Evolutionary conservation across 2,888 invertebrate species (phyloP).

Genomic region (Zootermopsis nevadensis): DNA sequence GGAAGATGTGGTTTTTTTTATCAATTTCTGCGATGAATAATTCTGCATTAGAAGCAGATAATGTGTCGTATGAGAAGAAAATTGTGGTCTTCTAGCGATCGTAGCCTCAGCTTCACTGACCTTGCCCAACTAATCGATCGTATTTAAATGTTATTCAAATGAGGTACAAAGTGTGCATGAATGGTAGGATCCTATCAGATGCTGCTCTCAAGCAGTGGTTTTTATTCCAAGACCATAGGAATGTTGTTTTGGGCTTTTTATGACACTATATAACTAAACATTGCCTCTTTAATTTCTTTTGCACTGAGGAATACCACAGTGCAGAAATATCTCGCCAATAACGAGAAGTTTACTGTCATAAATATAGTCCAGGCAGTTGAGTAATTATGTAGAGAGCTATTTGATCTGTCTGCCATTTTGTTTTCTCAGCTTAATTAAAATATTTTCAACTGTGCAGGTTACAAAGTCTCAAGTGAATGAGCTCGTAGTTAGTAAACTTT

Average conservation of each 20-base stretch:
- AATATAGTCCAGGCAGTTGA: too few relatives aligned
- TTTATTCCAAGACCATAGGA: conserved; percentile 22
- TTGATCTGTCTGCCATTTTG: too few relatives aligned
- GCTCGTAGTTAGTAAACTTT: too few relatives aligned
- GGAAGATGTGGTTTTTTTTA: not conserved
- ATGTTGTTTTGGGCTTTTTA: conserved; percentile 30
- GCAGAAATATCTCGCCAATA: not conserved
- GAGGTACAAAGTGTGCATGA: conserved; percentile 29
- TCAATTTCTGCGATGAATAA: conserved; percentile 8
- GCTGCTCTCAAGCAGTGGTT: conserved; percentile 17
- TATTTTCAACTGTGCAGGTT: too few relatives aligned
- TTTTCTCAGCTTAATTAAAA: too few relatives aligned
- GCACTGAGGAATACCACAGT: conserved; percentile 17
- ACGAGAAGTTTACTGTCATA: too few relatives aligned
- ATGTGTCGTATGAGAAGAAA: not conserved
- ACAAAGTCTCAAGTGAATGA: too few relatives aligned
- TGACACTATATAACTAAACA: conserved; percentile 34
- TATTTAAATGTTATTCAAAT: conserved; percentile 47
- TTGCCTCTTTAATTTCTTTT: conserved; percentile 19
- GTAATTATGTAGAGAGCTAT: too few relatives aligned
- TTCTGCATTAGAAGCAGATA: conserved; percentile 26
- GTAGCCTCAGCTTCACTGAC: conserved; percentile 28
- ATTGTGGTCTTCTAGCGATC: conserved; percentile 15
- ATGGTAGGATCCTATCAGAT: conserved; percentile 39
- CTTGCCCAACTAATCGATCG: conserved; percentile 45